Evolutionary conservation across 2,888 invertebrate species (phyloP).

Genomic region (Pinctada fucata): DNA sequence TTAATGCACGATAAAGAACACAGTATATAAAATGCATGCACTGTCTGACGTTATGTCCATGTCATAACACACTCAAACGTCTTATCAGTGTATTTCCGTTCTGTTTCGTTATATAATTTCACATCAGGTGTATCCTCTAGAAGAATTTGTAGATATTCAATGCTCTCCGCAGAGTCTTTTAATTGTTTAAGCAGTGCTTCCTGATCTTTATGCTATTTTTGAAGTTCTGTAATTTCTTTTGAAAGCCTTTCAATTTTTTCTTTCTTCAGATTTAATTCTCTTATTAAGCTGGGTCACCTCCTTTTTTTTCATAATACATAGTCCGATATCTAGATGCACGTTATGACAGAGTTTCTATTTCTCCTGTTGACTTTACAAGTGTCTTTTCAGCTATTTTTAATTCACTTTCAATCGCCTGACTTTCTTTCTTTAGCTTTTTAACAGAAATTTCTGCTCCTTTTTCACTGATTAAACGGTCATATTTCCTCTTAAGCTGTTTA

Average conservation of each 20-base stretch:
- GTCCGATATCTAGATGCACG: background rate
- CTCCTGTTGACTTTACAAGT: background rate
- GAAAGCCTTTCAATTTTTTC: background rate
- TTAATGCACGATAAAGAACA: no score
- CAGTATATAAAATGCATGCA: no score
- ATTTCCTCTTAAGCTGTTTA: background rate
- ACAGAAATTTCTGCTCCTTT: background rate
- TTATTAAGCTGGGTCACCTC: slow-evolving; percentile 16
- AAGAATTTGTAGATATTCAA: slow-evolving; percentile 14
- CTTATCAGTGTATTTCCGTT: slow-evolving; percentile 14
- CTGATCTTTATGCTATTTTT: background rate
- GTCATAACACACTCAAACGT: slow-evolving; percentile 38
- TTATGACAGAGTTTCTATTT: background rate
- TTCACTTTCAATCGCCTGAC: background rate
- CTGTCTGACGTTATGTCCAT: no score
- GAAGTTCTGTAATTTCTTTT: background rate
- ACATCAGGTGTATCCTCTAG: slow-evolving; percentile 3
- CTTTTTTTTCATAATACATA: slow-evolving; percentile 17
- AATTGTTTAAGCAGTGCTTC: background rate
- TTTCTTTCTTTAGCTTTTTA: background rate
- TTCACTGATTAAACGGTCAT: background rate
- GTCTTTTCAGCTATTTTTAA: background rate
- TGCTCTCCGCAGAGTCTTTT: background rate
- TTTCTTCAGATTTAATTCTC: background rate
- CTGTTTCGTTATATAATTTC: slow-evolving; percentile 6